Evolutionary conservation across 2,797 vertebrate genomes (phyloP), one percentile per base, ranked within the genome.

Genomic region (Trematomus bernacchii): DNA sequence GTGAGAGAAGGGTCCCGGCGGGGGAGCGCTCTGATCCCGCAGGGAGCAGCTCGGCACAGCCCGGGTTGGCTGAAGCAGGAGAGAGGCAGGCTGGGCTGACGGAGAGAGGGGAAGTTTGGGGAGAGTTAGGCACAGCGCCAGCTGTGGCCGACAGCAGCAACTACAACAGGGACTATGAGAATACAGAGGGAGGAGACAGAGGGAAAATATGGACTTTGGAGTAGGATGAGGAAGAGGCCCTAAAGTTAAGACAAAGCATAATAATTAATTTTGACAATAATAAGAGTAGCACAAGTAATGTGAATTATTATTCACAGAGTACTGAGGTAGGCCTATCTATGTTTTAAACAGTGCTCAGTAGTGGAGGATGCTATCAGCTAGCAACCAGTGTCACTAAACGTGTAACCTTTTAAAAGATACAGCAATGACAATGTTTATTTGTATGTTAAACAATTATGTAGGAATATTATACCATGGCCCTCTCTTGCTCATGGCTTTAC

Each of bases 11-110:
- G 97, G 97, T 98, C 97, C 97, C 97, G 97, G 97, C 97, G 97
- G 98, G 98, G 98, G 97, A 98, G 97, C 97, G 97, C 97, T 98
- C 97, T 98, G 97, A 98, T 99, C 98, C 98, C 98, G 97, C 97
- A 97, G 98, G 98, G 98, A 98, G 97, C 97, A 97, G 97, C 97
- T 98, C 97, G 96, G 97, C 97, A 95, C 97, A 97, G 97, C 97
- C 97, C 97, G 97, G 95, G 96, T 97, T 97, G 94, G 94, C 92
- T 94, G 92, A 93, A 87, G 93, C 95, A 93, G 93, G 79, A 86
- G 86, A 86, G 87, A 89, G 88, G 83, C 84, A 85, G 94, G 93
- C 90, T 90, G 92, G 89, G 92, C 93, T 75, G 77, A 51, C 55
- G 55, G 85, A 66, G 84, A 73, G 85, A 62, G 70, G 15, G 59